Evolutionary conservation across 2,888 invertebrate genomes (phyloP).

Genomic region (Caenorhabditis afra): DNA sequence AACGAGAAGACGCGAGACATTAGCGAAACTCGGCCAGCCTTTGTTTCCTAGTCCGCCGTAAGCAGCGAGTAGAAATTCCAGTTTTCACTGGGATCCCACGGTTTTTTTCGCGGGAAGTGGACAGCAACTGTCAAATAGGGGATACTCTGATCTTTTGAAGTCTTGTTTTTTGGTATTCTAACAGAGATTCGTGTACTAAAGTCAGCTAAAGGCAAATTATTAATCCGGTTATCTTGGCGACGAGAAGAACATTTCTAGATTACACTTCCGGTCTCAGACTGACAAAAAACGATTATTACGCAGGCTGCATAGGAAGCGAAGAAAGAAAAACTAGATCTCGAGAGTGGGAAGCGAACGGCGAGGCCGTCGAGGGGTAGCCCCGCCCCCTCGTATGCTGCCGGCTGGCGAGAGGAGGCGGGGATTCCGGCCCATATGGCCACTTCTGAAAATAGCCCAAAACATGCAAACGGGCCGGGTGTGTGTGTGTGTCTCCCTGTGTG

Average conservation of each 20-base stretch:
- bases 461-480: constrained; percentile 54
- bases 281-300: not conserved
- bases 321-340: not conserved
- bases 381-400: constrained; percentile 15
- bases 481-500: constrained; percentile 43
- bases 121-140: too few relatives aligned
- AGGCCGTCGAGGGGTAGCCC: not conserved
- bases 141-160: too few relatives aligned
- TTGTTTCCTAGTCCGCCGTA: not conserved
- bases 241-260: not conserved
- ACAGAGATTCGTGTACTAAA: not conserved
- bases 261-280: not conserved
- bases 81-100: not conserved
- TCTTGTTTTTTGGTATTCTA: too few relatives aligned
- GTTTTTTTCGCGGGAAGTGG: not conserved
- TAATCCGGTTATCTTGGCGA: not conserved
- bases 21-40: too few relatives aligned
- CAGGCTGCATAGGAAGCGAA: not conserved
- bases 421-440: constrained; percentile 2
- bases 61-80: not conserved
- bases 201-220: not conserved
- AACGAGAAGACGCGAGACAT: constrained; percentile 16
- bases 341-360: constrained; percentile 1
- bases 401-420: not conserved
- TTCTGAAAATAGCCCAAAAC: constrained; percentile 57